phyloP scores from a whole-genome alignment of 2,797 vertebrate genomes.

The Helicolenus hilgendorfi region DNA sequence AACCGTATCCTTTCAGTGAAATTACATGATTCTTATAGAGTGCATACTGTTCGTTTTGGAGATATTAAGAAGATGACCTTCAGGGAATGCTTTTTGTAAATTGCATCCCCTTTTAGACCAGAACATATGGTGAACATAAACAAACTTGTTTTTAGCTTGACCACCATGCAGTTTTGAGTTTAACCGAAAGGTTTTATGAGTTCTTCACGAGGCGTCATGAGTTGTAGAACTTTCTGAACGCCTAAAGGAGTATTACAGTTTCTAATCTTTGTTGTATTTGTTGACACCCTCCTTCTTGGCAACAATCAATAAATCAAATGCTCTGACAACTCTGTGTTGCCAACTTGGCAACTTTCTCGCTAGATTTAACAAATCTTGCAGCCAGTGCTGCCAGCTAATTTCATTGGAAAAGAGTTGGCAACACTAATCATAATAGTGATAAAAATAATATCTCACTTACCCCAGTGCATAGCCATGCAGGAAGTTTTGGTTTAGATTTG shows the following conservation, averaged over 20 bases:
- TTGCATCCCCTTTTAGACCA: background rate
- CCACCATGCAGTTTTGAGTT: background rate
- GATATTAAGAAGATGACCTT: background rate
- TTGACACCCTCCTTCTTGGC: background rate
- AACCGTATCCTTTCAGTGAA: background rate
- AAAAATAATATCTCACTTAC: background rate
- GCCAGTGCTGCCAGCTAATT: background rate
- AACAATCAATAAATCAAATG: background rate
- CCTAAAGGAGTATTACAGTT: background rate
- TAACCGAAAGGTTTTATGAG: background rate
- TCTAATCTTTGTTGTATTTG: background rate
- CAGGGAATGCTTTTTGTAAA: background rate
- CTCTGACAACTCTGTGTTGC: background rate
- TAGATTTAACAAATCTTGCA: no score
- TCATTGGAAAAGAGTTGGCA: background rate
- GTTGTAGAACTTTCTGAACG: background rate
- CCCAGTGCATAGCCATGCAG: background rate
- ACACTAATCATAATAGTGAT: background rate
- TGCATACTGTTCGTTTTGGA: background rate
- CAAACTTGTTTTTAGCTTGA: background rate
- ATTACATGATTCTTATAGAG: background rate
- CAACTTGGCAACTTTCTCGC: no score
- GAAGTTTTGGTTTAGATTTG: background rate
- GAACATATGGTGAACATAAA: constrained; percentile 22
- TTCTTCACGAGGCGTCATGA: background rate